Evolutionary conservation across 2,888 invertebrate genomes (phyloP).

Genomic region (Standfussiana lucernea): DNA sequence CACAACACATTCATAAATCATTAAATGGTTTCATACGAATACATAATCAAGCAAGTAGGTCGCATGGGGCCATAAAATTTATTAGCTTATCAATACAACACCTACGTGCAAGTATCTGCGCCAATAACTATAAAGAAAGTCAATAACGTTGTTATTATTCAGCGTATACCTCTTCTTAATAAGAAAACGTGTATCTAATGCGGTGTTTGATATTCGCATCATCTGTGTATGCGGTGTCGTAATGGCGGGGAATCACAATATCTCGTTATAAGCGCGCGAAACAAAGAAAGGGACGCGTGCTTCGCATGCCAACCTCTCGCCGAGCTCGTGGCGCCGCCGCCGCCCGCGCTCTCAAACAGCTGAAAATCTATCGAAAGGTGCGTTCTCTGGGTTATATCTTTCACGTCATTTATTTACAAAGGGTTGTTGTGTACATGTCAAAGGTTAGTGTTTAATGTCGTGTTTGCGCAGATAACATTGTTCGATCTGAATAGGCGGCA

Average conservation of each 20-base stretch:
- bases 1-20: constrained; percentile 60
- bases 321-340: constrained; percentile 32
- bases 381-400: constrained; percentile 60
- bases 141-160: constrained; percentile 84
- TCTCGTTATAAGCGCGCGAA: constrained; percentile 89
- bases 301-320: constrained; percentile 76
- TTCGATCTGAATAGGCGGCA: constrained; percentile 38
- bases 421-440: constrained; percentile 54
- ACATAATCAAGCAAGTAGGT: constrained; percentile 51
- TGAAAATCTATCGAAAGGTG: constrained; percentile 75
- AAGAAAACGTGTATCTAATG: constrained; percentile 89
- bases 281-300: constrained; percentile 88
- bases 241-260: constrained; percentile 89
- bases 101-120: constrained; percentile 64
- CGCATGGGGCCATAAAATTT: constrained; percentile 49
- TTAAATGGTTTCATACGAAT: constrained; percentile 54
- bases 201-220: constrained; percentile 88
- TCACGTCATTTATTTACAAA: constrained; percentile 69
- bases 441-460: constrained; percentile 61
- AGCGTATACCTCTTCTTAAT: constrained; percentile 84
- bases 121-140: constrained; percentile 69
- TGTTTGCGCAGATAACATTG: constrained; percentile 59
- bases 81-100: constrained; percentile 63
- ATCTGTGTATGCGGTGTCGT: constrained; percentile 86
- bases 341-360: constrained; percentile 64